Conservation (phyloP, 1,140 invertebrate species). For the Aphelinus certus region DNA sequence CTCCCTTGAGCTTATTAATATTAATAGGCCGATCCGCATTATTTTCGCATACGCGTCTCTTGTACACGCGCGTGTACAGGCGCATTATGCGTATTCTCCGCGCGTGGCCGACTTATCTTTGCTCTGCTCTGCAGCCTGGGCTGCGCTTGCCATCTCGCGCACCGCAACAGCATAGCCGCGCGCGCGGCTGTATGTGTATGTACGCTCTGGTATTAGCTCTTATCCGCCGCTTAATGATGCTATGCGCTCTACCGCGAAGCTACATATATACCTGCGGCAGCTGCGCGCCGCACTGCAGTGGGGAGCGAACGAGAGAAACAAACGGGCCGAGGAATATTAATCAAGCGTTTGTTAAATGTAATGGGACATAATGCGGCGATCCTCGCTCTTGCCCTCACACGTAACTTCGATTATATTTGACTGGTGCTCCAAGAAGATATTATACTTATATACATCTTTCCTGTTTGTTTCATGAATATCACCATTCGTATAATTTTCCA, state of each 20-base stretch:
- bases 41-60: slow-evolving; percentile 49
- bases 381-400: too few relatives aligned
- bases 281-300: not conserved
- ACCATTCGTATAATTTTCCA: too few relatives aligned
- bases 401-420: too few relatives aligned
- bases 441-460: too few relatives aligned
- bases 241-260: slow-evolving; percentile 50
- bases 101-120: slow-evolving; percentile 27
- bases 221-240: slow-evolving; percentile 58
- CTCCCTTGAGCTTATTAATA: slow-evolving; percentile 21
- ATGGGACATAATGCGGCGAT: too few relatives aligned
- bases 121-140: not conserved
- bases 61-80: slow-evolving; percentile 1
- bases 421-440: too few relatives aligned
- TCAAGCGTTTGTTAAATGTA: too few relatives aligned
- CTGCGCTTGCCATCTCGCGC: not conserved
- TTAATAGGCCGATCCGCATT: slow-evolving; percentile 36
- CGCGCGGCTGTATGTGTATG: slow-evolving; percentile 41
- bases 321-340: not conserved
- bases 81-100: slow-evolving; percentile 8
- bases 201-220: slow-evolving; percentile 53
- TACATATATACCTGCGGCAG: not conserved
- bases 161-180: not conserved
- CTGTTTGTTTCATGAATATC: too few relatives aligned
- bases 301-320: slow-evolving; percentile 1